phyloP scores from a whole-genome alignment of 2,113 vertebrate species.

The Cryptoleucopteryx plumbea region DNA sequence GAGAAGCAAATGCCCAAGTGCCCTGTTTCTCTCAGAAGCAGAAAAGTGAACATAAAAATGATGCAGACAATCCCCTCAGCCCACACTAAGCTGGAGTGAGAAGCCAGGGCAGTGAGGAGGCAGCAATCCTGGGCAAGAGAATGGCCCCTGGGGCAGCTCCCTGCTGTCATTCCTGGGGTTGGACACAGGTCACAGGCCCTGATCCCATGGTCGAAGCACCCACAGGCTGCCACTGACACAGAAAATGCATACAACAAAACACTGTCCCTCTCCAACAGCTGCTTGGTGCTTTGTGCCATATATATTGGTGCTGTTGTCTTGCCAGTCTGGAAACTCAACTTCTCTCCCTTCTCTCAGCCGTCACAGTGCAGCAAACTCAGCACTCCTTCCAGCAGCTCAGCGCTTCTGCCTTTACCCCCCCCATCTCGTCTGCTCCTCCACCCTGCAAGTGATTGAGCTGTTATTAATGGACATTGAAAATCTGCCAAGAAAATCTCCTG shows the following conservation, averaged over 20 bases:
- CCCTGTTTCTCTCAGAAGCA: not conserved
- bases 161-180: not conserved
- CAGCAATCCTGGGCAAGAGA: not conserved
- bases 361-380: not conserved
- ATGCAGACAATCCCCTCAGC: not conserved
- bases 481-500: not conserved
- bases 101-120: not conserved
- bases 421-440: not conserved
- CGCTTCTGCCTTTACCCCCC: not conserved
- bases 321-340: not conserved
- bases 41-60: not conserved
- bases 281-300: not conserved
- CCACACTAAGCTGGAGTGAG: not conserved
- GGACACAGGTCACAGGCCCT: not conserved
- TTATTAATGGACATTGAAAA: not conserved
- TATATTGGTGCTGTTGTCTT: not conserved
- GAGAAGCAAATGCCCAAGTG: not conserved
- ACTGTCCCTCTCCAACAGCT: not conserved
- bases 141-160: not conserved
- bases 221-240: not conserved
- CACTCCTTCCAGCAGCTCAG: not conserved
- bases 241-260: fast-evolving
- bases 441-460: not conserved
- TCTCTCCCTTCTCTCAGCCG: not conserved
- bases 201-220: not conserved